Evolutionary conservation across 2,113 vertebrate genomes (phyloP), one percentile per base, ranked within the genome.

Genomic region (Neopipo cinnamomea): DNA sequence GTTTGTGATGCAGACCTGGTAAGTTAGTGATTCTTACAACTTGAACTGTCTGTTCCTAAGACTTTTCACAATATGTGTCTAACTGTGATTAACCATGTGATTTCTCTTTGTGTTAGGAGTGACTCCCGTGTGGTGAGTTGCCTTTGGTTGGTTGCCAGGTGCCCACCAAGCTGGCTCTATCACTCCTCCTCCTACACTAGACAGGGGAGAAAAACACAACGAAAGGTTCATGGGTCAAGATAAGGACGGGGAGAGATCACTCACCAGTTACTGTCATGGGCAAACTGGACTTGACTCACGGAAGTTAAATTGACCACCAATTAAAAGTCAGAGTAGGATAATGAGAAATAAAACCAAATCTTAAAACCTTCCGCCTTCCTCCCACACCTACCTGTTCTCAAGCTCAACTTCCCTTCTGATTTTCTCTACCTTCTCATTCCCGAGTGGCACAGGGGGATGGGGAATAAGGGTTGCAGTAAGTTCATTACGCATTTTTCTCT

Each of bases 401-500:
- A 50, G 12, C 19, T 82, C n/a, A 44, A 0, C 50, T 59, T 78
- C 3, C 49, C 11, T 70, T 35, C 21, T 2, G 0, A 23, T 82
- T 89, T 95, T 85, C 31, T 62, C 24, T 85, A 0, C 21, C 9
- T 82, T 6, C 19, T 59, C 37, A 17, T 21, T 27, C 39, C 4
- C 0, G 0, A 23, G 30, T 6, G 12, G 28, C 9, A 6, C 39
- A 73, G 16, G 16, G 7, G 41, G 8, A 61, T 1, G 0, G n/a
- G 47, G 49, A 63, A 9, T 59, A 46, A 35, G 11, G 9, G 9
- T 44, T 53, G 30, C 0, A 0, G 27, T 82, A 33, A 27, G 31
- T 74, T 82, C 10, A 24, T 52, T 14, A 12, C 0, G 1, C 5
- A 2, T 52, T 88, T 17, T 37, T 28, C 14, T 67, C 50, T 70